Evolutionary conservation across 1,140 invertebrate genomes (phyloP), one percentile per base, ranked within the genome.

Genomic region (Druon quercuslanigerum): DNA sequence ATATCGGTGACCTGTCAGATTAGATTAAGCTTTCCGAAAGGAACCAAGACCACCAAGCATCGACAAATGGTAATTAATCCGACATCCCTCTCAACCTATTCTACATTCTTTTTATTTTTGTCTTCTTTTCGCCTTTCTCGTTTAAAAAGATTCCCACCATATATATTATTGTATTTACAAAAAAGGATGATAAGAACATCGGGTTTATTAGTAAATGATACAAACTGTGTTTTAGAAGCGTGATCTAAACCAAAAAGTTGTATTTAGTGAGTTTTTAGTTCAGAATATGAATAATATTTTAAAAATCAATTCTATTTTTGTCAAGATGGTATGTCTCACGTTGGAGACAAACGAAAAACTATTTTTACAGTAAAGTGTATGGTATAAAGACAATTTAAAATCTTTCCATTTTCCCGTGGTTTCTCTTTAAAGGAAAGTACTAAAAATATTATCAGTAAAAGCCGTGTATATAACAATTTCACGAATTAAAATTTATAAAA

Each of bases 1-100:
- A 82, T 87, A 87, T 84, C 80, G 79, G 76, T 87, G 81, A 85
- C 83, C 85, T 86, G 87, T 87, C 87, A 74, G 86, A 86, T 87
- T 86, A 84, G 82, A 88, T 88, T 87, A 87, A 82, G 71, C 76
- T 46, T 74, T 56, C 56, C 57, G 66, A 72, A 77, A 80, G 73
- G 76, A 78, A 72, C 19, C 11, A 72, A 81, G 86, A 87, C 86
- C 85, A 87, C 85, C 86, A 84, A 78, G 79, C 78, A 76, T 25
- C 72, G 72, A 71, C 66, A 77, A 78, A 73, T 73, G 79, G 79
- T 86, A 85, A 85, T 80, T 77, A 80, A 86, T 85, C 82, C 81
- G 79, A 78, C 73, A 74, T 25, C 19, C 56, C 56, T 3, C 25
- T 57, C 56, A 12, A 57, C 19, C 8, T 57, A 57, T 57, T 57